Percentiles rank a stretch among this genome's conserved stretches.
Conservation (phyloP, 2,797 vertebrate genomes). For the Discoglossus pictus region DNA sequence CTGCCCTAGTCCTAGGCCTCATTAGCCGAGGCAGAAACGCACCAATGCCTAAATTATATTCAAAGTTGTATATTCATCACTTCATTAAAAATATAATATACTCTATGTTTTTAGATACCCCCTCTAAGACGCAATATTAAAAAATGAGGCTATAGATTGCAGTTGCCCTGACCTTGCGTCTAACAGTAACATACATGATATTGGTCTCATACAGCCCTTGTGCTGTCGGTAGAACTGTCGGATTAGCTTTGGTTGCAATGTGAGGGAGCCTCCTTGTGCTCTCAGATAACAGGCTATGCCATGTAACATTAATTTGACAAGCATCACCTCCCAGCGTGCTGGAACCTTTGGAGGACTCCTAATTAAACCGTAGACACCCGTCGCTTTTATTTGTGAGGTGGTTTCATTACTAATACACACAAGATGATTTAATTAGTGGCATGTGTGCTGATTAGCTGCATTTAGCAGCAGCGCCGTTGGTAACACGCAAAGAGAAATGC, state of each 20-base stretch:
- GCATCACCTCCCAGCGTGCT: slow-evolving; percentile 49
- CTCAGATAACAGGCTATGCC: slow-evolving; percentile 48
- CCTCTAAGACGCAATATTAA: no score
- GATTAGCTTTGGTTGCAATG: slow-evolving; percentile 45
- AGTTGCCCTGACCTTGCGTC: no score
- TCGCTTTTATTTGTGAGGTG: slow-evolving; percentile 49
- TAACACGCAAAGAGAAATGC: slow-evolving; percentile 33
- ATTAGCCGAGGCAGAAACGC: no score
- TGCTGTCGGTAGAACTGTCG: slow-evolving; percentile 39
- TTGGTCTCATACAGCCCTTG: slow-evolving; percentile 30
- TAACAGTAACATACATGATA: no score
- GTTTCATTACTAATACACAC: slow-evolving; percentile 48
- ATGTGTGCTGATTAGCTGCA: slow-evolving; percentile 44
- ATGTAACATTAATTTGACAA: slow-evolving; percentile 54
- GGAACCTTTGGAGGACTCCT: slow-evolving; percentile 48
- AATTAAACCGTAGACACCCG: slow-evolving; percentile 51
- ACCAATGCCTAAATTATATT: no score
- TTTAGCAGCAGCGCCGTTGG: slow-evolving; percentile 27
- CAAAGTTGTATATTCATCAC: no score
- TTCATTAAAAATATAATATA: no score
- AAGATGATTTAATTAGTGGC: slow-evolving; percentile 52
- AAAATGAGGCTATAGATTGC: no score
- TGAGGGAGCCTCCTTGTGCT: slow-evolving; percentile 41
- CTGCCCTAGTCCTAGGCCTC: no score
- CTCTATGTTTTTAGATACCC: no score